phyloP scores from a whole-genome alignment of 35 echinoderm and acorn worm species.

The Patiria miniata region DNA sequence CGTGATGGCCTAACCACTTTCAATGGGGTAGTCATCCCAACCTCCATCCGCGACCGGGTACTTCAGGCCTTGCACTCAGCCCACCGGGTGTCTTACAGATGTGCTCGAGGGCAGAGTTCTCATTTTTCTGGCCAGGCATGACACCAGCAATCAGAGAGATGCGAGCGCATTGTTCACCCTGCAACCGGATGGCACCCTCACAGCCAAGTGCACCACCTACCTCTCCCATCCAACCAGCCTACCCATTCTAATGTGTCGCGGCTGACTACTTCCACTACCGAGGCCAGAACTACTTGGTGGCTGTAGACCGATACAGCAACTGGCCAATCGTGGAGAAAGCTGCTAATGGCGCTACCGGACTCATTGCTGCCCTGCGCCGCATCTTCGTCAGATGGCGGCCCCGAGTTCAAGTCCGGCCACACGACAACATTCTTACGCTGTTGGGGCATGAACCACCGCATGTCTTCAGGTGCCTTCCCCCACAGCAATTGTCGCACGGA shows the following conservation, averaged over 20 bases:
- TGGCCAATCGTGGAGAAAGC: conserved; percentile 41
- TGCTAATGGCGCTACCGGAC: conserved; percentile 16
- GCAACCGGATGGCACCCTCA: conserved; percentile 46
- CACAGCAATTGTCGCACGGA: background rate
- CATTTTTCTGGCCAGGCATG: conserved; percentile 68
- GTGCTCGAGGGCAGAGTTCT: conserved; percentile 38
- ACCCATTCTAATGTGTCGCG: conserved; percentile 53
- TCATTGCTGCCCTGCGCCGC: conserved; percentile 22
- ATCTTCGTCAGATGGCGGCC: conserved; percentile 40
- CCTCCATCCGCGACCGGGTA: conserved; percentile 24
- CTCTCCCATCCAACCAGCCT: conserved; percentile 27
- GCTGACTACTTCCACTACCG: conserved; percentile 58
- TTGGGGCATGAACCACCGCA: conserved; percentile 41
- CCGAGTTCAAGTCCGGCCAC: conserved; percentile 21
- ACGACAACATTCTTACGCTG: conserved; percentile 31
- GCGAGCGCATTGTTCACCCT: conserved; percentile 9
- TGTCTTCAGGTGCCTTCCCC: conserved; percentile 38
- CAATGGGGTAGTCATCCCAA: conserved; percentile 61
- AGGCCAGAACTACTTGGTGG: conserved; percentile 35
- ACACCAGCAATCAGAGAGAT: background rate
- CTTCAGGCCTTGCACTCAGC: conserved; percentile 59
- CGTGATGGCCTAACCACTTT: conserved; percentile 11
- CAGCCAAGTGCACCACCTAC: conserved; percentile 33
- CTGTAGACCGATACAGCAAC: conserved; percentile 43
- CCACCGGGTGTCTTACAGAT: conserved; percentile 55